Evolutionary conservation across 2,888 invertebrate genomes (phyloP).

Genomic region (Scrobipalpa costella): DNA sequence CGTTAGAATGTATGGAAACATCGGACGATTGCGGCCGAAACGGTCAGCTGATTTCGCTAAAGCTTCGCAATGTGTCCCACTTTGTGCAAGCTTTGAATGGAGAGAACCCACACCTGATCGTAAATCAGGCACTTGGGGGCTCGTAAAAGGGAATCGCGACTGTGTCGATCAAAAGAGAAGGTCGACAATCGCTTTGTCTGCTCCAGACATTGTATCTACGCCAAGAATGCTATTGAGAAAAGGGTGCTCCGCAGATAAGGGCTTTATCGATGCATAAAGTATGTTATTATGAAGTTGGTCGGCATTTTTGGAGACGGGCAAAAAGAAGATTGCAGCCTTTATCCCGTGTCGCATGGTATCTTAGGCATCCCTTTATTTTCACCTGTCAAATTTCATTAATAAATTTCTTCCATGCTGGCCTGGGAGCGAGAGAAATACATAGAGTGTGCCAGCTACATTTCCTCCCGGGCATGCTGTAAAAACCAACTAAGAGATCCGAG

Average conservation of each 20-base stretch:
- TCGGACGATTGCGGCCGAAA: conserved; percentile 28
- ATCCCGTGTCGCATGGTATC: conserved; percentile 52
- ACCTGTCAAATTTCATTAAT: no score
- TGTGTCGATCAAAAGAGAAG: conserved; percentile 47
- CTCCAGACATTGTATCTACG: conserved; percentile 54
- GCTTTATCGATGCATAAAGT: conserved; percentile 76
- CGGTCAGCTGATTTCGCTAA: conserved; percentile 47
- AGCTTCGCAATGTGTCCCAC: conserved; percentile 58
- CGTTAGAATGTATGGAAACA: no score
- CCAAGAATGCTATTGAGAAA: conserved; percentile 70
- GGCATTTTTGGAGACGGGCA: conserved; percentile 41
- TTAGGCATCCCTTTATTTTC: conserved; percentile 63
- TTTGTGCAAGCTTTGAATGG: conserved; percentile 68
- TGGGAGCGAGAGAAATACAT: no score
- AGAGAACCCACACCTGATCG: conserved; percentile 64
- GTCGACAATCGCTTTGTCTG: conserved; percentile 45
- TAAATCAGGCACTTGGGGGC: conserved; percentile 61
- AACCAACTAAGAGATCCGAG: no score
- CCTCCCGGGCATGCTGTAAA: no score
- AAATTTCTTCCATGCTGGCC: no score
- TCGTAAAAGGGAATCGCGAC: conserved; percentile 47
- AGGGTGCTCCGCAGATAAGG: conserved; percentile 69
- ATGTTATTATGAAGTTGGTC: conserved; percentile 72
- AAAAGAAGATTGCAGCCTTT: conserved; percentile 53
- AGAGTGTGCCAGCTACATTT: no score